Evolutionary conservation across 2,888 invertebrate species (phyloP).

Genomic region (Stomorhina lunata): DNA sequence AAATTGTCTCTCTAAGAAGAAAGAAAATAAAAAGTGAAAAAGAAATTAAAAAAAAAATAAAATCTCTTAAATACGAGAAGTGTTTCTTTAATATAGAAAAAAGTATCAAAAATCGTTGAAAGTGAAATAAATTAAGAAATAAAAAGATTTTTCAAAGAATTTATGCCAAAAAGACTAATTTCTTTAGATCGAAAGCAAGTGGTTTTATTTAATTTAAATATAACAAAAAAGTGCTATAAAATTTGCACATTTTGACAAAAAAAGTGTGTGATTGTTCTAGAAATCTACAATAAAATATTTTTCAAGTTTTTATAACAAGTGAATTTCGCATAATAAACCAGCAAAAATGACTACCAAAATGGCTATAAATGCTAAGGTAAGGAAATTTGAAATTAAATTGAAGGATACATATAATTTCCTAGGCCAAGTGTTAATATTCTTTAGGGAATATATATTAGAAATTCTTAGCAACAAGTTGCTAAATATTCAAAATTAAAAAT

Average conservation of each 20-base stretch:
- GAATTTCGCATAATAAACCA: conserved; percentile 15
- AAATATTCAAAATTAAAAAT: too few relatives aligned
- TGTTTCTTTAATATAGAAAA: neutral
- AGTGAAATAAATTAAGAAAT: conserved; percentile 21
- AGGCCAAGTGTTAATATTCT: too few relatives aligned
- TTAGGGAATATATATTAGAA: too few relatives aligned
- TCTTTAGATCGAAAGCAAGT: neutral
- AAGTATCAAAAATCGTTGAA: too few relatives aligned
- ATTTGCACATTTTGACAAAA: neutral
- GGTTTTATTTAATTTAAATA: conserved; percentile 18
- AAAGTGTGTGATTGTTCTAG: conserved; percentile 25
- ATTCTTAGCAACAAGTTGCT: too few relatives aligned
- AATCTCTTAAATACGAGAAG: conserved; percentile 36
- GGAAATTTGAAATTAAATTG: conserved; percentile 42
- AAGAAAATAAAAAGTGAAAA: conserved; percentile 14
- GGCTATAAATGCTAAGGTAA: conserved; percentile 77
- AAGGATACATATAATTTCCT: neutral
- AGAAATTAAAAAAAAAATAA: conserved; percentile 51
- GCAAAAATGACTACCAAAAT: conserved; percentile 75
- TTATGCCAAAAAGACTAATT: neutral
- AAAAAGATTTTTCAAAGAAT: neutral
- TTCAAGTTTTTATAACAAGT: neutral
- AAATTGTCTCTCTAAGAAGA: conserved; percentile 33
- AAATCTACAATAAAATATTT: neutral
- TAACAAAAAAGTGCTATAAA: conserved; percentile 42